Evolutionary conservation across 2,888 invertebrate genomes (phyloP).

Genomic region (Drosophila multiciliata): DNA sequence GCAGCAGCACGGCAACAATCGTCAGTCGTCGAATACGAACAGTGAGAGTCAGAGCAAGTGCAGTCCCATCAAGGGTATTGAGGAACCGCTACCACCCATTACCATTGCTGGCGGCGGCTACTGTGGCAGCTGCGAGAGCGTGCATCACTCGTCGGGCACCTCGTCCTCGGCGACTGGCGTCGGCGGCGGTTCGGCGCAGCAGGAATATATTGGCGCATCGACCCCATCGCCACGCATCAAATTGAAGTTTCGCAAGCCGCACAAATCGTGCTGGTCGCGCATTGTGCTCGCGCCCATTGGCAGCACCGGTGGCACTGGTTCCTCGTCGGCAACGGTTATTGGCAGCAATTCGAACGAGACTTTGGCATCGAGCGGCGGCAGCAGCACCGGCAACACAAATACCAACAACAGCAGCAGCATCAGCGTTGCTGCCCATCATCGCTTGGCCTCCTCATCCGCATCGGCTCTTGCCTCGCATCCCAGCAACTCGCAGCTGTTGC

Average conservation of each 20-base stretch:
- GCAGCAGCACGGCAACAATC: conserved; percentile 55
- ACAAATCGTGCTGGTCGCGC: conserved; percentile 84
- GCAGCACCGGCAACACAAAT: conserved; percentile 77
- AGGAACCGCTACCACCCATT: conserved; percentile 50
- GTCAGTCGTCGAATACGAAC: conserved; percentile 7
- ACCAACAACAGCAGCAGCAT: conserved; percentile 77
- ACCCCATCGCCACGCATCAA: conserved; percentile 85
- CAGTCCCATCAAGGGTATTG: conserved; percentile 29
- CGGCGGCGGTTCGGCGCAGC: conserved; percentile 23
- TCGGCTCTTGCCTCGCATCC: conserved; percentile 80
- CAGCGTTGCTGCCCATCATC: conserved; percentile 76
- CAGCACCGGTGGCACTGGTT: conserved; percentile 46
- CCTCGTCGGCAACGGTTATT: conserved; percentile 71
- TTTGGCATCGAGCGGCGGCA: conserved; percentile 75
- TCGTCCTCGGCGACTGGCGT: conserved; percentile 65
- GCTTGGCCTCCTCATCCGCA: conserved; percentile 78
- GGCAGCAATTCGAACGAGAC: conserved; percentile 83
- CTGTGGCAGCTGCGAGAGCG: conserved; percentile 83
- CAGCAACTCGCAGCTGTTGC: conserved; percentile 85
- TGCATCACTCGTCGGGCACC: conserved; percentile 74
- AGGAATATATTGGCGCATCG: conserved; percentile 65
- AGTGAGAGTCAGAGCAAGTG: background rate
- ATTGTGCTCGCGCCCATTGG: conserved; percentile 81
- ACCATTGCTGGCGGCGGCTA: conserved; percentile 61
- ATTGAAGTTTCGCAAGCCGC: conserved; percentile 84